A percentile compares a stretch with the other conserved stretches of the same genome.
Evolutionary conservation across 2,113 vertebrate species (phyloP).

Genomic region (Cranoglanis bouderius): DNA sequence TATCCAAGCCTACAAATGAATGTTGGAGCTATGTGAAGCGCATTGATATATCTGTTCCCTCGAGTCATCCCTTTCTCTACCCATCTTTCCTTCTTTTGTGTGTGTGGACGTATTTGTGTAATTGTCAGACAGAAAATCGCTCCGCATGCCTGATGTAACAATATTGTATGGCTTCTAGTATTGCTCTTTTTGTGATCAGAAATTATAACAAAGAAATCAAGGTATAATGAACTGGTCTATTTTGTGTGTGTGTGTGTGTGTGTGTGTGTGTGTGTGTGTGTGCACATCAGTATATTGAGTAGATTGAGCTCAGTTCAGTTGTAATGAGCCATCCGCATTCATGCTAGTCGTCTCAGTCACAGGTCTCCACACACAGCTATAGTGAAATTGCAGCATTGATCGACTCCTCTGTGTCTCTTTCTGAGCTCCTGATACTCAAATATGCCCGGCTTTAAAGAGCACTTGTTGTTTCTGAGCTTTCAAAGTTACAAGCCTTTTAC

Average conservation of each 20-base stretch:
- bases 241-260: no score
- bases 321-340: constrained; percentile 8
- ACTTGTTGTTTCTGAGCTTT: not conserved
- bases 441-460: not conserved
- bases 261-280: not conserved
- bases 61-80: not conserved
- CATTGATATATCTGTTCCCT: not conserved
- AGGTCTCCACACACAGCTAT: not conserved
- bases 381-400: not conserved
- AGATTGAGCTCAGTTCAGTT: not conserved
- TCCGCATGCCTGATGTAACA: not conserved
- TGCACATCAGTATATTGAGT: not conserved
- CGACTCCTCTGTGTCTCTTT: not conserved
- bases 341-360: constrained; percentile 2
- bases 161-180: not conserved
- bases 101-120: constrained; percentile 3
- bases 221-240: not conserved
- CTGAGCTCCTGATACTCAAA: not conserved
- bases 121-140: not conserved
- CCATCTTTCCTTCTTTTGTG: not conserved
- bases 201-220: not conserved
- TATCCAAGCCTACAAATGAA: not conserved
- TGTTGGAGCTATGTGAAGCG: not conserved
- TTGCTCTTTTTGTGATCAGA: not conserved
- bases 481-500: not conserved